Evolutionary conservation across 2,797 vertebrate genomes (phyloP).

Genomic region (Ambastaia sidthimunki): DNA sequence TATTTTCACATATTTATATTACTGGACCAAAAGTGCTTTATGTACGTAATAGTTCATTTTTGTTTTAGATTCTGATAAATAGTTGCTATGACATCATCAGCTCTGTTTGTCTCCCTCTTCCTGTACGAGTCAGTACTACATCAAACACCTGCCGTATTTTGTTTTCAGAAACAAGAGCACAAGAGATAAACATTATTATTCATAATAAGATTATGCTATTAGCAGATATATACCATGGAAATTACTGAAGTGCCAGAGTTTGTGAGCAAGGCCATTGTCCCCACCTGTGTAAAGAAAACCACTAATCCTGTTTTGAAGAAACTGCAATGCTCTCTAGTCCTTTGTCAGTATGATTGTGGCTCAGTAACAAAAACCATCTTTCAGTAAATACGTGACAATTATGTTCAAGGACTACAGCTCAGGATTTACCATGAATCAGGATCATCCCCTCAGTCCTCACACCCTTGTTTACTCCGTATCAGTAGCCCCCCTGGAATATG

Average conservation of each 20-base stretch:
- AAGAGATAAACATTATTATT: background rate
- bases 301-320: background rate
- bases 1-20: background rate
- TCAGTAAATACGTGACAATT: background rate
- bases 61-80: background rate
- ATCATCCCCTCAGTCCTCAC: background rate
- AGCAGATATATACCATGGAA: background rate
- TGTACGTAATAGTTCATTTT: background rate
- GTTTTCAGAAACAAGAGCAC: background rate
- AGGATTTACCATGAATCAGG: background rate
- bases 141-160: background rate
- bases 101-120: constrained; percentile 32
- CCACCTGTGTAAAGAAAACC: background rate
- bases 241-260: no score
- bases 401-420: background rate
- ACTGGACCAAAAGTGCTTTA: background rate
- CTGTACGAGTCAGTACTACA: constrained; percentile 14
- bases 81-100: background rate
- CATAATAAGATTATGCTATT: background rate
- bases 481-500: background rate
- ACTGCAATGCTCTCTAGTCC: background rate
- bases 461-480: constrained; percentile 31
- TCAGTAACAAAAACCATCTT: background rate
- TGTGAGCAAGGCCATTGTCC: background rate
- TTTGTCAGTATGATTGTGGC: no score